Percentiles rank a stretch among this genome's conserved stretches.
Conservation (phyloP, 2,888 invertebrate species). For the Eristalis pertinax region DNA sequence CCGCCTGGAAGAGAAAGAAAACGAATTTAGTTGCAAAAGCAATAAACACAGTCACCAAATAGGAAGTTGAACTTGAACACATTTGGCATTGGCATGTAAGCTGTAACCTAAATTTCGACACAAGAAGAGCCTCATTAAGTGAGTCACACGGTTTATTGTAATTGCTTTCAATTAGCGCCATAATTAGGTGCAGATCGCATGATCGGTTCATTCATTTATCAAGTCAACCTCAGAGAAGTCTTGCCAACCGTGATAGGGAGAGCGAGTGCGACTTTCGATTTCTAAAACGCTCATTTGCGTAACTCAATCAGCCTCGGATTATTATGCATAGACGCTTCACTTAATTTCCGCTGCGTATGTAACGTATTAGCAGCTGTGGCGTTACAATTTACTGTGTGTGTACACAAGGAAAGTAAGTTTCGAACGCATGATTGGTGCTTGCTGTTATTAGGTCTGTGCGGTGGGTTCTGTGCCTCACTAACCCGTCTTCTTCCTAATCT, state of each 20-base stretch:
- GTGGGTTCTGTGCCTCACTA: background rate
- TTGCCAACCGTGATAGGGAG: background rate
- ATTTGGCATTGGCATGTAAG: background rate
- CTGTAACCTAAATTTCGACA: background rate
- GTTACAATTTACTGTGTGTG: conserved; percentile 14
- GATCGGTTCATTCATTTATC: background rate
- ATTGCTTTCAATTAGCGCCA: background rate
- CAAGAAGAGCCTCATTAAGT: background rate
- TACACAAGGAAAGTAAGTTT: conserved; percentile 16
- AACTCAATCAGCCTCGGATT: conserved; percentile 33
- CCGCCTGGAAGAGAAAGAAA: conserved; percentile 84
- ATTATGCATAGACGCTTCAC: conserved; percentile 40
- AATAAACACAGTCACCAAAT: background rate
- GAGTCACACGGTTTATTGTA: background rate
- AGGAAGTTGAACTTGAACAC: background rate
- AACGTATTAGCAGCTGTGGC: background rate
- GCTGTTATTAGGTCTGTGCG: background rate
- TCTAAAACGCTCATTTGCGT: conserved; percentile 18
- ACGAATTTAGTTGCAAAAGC: background rate
- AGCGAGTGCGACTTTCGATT: conserved; percentile 7
- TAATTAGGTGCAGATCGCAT: background rate
- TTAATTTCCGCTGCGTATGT: conserved; percentile 27
- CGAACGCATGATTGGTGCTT: conserved; percentile 3
- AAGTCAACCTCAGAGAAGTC: background rate
- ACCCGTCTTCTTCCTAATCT: background rate